Conservation (phyloP, 2,797 vertebrate species). For the Pseudotriccus pelzelni region DNA sequence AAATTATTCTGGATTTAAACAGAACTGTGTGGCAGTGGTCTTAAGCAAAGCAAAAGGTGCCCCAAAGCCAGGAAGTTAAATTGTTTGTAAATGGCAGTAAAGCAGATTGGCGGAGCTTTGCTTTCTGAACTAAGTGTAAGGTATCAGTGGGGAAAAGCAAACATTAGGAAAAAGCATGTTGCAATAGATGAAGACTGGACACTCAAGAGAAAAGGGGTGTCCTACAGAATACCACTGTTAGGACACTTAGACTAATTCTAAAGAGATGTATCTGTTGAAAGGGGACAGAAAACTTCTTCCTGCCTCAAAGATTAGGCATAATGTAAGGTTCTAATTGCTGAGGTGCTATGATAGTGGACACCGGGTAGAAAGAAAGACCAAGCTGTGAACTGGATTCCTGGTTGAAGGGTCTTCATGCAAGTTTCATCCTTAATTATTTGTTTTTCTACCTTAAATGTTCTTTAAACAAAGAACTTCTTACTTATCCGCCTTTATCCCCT, state of each 20-base stretch:
- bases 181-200: neutral
- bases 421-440: neutral
- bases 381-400: neutral
- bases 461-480: neutral
- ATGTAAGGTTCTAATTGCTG: neutral
- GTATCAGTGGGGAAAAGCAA: neutral
- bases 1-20: conserved; percentile 28
- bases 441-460: neutral
- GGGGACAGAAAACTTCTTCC: neutral
- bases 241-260: neutral
- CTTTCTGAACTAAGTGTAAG: neutral
- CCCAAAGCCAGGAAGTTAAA: conserved; percentile 6
- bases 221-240: neutral
- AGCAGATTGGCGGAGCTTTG: neutral
- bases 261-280: neutral
- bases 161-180: neutral
- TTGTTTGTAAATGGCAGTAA: neutral
- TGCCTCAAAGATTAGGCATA: neutral
- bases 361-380: neutral
- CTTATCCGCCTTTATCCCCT: neutral
- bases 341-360: neutral
- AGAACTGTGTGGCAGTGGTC: neutral
- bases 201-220: neutral
- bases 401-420: neutral
- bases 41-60: neutral